phyloP scores from a whole-genome alignment of 2,888 invertebrate genomes.

The Leucophenga maculata region DNA sequence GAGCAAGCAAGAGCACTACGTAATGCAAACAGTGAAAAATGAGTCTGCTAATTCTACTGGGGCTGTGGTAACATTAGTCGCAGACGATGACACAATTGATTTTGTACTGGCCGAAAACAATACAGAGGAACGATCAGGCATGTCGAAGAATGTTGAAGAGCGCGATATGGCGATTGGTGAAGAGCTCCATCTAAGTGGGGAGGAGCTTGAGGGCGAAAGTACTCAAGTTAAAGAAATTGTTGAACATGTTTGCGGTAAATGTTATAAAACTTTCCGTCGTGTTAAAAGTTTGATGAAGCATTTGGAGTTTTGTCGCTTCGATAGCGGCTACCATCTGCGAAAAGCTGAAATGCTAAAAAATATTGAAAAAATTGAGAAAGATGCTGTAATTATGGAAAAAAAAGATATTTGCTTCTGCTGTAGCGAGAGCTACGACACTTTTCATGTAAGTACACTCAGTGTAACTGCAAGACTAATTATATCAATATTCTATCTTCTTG shows the following conservation, averaged over 20 bases:
- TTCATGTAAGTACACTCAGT: conserved; percentile 62
- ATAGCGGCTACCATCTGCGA: conserved; percentile 64
- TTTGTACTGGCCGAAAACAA: conserved; percentile 62
- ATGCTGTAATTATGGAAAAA: conserved; percentile 67
- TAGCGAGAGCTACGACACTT: conserved; percentile 70
- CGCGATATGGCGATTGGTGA: conserved; percentile 43
- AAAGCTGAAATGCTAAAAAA: conserved; percentile 68
- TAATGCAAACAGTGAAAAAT: conserved; percentile 62
- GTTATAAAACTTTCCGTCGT: conserved; percentile 67
- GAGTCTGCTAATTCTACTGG: conserved; percentile 52
- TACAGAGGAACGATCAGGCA: conserved; percentile 38
- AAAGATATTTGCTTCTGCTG: conserved; percentile 71
- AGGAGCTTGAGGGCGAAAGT: conserved; percentile 45
- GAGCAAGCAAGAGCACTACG: conserved; percentile 65
- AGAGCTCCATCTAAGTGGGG: conserved; percentile 51
- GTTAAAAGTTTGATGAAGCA: conserved; percentile 68
- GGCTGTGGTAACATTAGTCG: conserved; percentile 28
- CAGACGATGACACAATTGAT: conserved; percentile 60
- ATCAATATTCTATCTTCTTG: conserved; percentile 17
- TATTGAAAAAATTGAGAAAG: conserved; percentile 68
- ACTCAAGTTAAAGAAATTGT: conserved; percentile 63
- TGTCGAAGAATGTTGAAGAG: conserved; percentile 39
- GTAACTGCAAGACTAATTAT: neutral
- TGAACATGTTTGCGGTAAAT: conserved; percentile 72
- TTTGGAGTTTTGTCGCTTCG: conserved; percentile 67